Evolutionary conservation across 1,140 invertebrate genomes (phyloP), one percentile per base, ranked within the genome.

Genomic region (Musca vetustissima): DNA sequence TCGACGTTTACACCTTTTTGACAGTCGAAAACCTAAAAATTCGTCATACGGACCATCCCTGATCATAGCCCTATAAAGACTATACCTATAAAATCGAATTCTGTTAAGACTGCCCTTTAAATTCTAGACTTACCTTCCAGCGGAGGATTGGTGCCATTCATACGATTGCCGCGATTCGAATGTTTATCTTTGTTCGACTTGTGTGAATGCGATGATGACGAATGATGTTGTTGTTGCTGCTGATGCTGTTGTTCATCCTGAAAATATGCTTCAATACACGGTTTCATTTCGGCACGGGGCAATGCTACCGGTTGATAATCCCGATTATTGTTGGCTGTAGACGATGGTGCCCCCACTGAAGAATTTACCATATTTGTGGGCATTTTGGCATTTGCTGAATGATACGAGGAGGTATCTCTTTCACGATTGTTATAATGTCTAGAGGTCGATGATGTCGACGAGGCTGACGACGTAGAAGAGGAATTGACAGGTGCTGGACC

Each of bases 251-350:
- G 75, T 70, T 85, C 78, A 70, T 91, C 89, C 66, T 85, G 83
- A 73, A 91, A 91, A 72, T 90, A 91, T 8, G 89, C 89, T 73
- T 90, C 90, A 68, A 89, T 88, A 73, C 90, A 90, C 65, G 89
- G 88, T 79, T 91, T 91, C 53, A 91, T 89, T 69, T 91, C 90
- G 11, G 89, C 89, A 25, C 90, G 81, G 1, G 90, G 89, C 69
- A 91, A 85, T 0, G 89, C 87, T 2, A 89, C 85, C 53, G 82
- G 85, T 77, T 77, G 80, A 67, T 83, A 83, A 24, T 81, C 79
- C 0, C 78, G 28, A n/a, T 74, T 50, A 17, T 36, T 55, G n/a
- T 17, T 67, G 53, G 6, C 2, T 49, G 22, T 21, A 19, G 74
- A 48, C 7, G 71, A 64, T 4, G 61, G n/a, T 22, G 61, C 15